Evolutionary conservation across 2,113 vertebrate genomes (phyloP), one percentile per base, ranked within the genome.

Genomic region (Grallaria varia): DNA sequence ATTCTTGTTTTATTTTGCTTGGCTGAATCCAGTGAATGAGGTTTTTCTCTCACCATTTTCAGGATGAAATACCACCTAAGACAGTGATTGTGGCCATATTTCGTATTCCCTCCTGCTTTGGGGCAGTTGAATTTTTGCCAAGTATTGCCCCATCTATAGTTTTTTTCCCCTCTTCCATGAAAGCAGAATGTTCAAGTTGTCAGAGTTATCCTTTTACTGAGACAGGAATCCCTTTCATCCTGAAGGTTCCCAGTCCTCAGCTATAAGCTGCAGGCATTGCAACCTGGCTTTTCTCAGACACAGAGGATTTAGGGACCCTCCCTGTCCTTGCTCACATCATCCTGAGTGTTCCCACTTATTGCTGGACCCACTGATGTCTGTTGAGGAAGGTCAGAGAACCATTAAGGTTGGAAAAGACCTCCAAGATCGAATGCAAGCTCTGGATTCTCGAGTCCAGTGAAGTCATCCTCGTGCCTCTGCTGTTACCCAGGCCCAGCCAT

Each of bases 1-100:
- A 87, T 80, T 87, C 67, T 92, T 84, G 28, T 4, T 84, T 72
- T 91, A 25, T 92, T 97, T 95, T 79, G 14, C 80, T 96, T 95
- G 87, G 92, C 95, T 19, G 8, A 90, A 81, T 53, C 40, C 37
- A 19, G 12, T 0, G 2, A 72, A 50, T 30, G 20, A 52, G 52
- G 53, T 37, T 94, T 91, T 66, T 53, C n/a, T 92, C 84, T 64
- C 79, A 71, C 52, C 19, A 8, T 93, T 87, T 90, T 44, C 27
- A 28, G 66, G 30, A 50, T 14, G 23, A 78, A 78, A 21, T 23
- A n/a, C 39, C 74, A 81, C 56, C 83, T 89, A 52, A 50, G 62
- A 56, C 82, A 45, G 30, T 85, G 77, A 35, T 25, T 3, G 55
- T 49, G 79, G 42, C 33, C 13, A 0, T 62, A 30, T 52, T 92